Conservation (phyloP, 2,888 invertebrate species). For the Scaptodrosophila latifasciaeformis region DNA sequence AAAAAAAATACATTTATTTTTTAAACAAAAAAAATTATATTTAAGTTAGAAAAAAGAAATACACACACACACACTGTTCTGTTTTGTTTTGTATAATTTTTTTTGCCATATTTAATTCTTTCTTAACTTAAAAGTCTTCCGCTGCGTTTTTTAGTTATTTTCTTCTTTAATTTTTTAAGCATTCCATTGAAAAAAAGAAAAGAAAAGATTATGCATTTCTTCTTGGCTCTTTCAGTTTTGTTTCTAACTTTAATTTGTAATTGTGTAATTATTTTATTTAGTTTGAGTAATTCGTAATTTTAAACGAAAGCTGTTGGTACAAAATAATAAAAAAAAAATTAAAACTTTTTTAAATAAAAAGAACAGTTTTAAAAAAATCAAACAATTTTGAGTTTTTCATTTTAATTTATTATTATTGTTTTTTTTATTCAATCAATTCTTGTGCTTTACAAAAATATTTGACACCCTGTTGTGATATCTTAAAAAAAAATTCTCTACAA, state of each 20-base stretch:
- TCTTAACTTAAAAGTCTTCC: constrained; percentile 47
- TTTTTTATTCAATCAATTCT: constrained; percentile 17
- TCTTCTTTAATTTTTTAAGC: constrained; percentile 61
- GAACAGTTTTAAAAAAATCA: constrained; percentile 9
- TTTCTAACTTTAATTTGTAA: constrained; percentile 48
- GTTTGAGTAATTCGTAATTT: constrained; percentile 11
- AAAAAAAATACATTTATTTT: constrained; percentile 22
- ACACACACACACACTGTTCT: constrained; percentile 18
- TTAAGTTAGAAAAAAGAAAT: constrained; percentile 32
- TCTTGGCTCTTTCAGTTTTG: constrained; percentile 33
- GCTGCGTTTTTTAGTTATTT: too few species aligned
- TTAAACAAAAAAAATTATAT: constrained; percentile 41
- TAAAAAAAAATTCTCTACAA: constrained; percentile 33
- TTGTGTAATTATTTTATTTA: constrained; percentile 16
- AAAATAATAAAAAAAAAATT: constrained; percentile 56
- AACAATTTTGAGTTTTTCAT: constrained; percentile 17
- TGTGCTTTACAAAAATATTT: constrained; percentile 56
- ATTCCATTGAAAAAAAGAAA: constrained; percentile 54
- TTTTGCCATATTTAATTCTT: constrained; percentile 58
- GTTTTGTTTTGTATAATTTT: constrained; percentile 29
- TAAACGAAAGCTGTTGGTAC: constrained; percentile 64
- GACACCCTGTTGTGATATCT: constrained; percentile 58
- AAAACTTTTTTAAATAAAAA: constrained; percentile 50
- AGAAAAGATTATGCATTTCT: constrained; percentile 12
- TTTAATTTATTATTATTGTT: neutral